Base-by-base conservation (phyloP, 2,888 invertebrate species). In the Gari tellinella region DNA sequence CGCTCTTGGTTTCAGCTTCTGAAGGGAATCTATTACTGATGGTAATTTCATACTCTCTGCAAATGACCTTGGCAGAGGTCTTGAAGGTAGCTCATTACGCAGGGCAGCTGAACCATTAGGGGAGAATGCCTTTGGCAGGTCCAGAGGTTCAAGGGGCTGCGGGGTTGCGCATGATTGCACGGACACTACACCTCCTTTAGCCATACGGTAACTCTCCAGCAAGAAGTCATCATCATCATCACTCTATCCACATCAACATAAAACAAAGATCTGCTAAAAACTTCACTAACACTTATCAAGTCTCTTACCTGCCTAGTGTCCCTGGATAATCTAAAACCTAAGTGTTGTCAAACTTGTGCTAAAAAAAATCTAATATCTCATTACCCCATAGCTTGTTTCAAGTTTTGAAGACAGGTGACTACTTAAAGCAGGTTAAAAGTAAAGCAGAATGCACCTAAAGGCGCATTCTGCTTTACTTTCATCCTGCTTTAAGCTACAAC, bases 1-100 rank as follows among this genome's bases (percentile, higher is more conserved):
- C 15, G 77, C 58, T 48, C 72, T 66, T 23, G 81, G 83, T 38
- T 80, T 72, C 53, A 83, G 62, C 61, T 69, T 73, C 21, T 81
- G 73, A 49, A 83, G 58, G 14, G 83, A 81, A 60, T 83, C 83
- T 10, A 74, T 77, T 41, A 83, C 77, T 10, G 80, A 78, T 19
- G 83, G 83, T 73, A 81, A 76, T 70, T 70, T 73, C 70, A 78
- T 70, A 40, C 70, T 70, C 23, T 78, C 78, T 3, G 70, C 57
- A 37, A 66, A 70, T 4, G 72, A 63, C 37, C 69, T 74, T 17
- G 78, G 78, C 26, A 78, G 60, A 12, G 73, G 73, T 41, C 78
- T 23, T 12, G 74, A 38, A 17, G 78, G 78, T 14, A 78, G 57
- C 51, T 73, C 73, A 53, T 78, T 74, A 10, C 83, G 72, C 25